A percentile compares a stretch with the other conserved stretches of the same genome.
These are phyloP conservation scores for Natator depressus DNA, from an alignment of 2,113 vertebrate species.

Conservation along the genomic window DNA sequence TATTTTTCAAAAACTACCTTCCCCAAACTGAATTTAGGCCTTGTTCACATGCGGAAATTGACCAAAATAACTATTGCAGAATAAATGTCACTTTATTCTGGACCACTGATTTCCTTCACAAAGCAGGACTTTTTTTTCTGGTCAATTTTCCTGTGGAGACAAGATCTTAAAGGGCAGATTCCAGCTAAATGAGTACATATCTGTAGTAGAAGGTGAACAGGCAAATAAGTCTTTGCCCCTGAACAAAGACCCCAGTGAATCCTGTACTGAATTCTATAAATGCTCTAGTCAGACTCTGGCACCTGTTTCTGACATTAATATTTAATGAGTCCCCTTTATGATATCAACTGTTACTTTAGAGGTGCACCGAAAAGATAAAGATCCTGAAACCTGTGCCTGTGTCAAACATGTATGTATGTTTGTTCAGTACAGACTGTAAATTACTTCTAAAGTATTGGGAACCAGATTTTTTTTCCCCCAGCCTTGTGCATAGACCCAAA, in stretches of 20 bases:
- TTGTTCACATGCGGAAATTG: too few relatives aligned
- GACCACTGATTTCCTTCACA: too few relatives aligned
- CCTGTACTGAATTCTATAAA: conserved; percentile 4
- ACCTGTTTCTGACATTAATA: neutral
- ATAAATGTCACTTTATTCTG: neutral
- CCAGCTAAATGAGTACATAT: neutral
- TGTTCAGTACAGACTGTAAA: neutral
- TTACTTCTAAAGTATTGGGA: conserved; percentile 6
- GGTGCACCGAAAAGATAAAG: neutral
- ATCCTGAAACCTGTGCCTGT: conserved; percentile 12
- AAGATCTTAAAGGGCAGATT: neutral
- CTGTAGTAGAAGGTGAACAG: neutral
- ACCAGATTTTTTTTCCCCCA: neutral
- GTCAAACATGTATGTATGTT: neutral
- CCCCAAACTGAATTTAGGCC: too few relatives aligned
- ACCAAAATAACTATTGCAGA: neutral
- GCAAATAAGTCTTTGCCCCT: neutral
- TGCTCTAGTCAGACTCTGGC: neutral
- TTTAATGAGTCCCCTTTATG: neutral
- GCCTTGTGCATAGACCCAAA: neutral
- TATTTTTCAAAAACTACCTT: neutral
- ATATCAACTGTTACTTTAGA: too few relatives aligned
- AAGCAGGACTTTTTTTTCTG: neutral
- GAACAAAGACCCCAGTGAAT: neutral
- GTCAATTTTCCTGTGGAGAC: neutral